Percentiles rank a stretch among this genome's conserved stretches.
These are phyloP conservation scores for Cephalopterus ornatus DNA, from an alignment of 2,113 vertebrate genomes.

Conservation along the genomic window DNA sequence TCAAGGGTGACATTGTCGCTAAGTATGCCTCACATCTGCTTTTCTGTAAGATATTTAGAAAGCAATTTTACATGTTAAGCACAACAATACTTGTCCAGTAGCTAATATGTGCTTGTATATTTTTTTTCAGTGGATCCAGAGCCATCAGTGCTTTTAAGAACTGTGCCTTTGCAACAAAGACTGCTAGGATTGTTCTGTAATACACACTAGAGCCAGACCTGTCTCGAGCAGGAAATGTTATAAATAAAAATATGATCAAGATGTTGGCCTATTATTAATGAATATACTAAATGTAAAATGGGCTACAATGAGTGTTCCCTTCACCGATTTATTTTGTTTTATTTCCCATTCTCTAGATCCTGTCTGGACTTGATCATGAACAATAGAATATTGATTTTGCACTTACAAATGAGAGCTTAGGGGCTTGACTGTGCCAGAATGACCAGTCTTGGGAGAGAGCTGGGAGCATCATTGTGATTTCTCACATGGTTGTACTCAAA, in stretches of 20 bases:
- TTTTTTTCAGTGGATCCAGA: not conserved
- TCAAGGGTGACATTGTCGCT: not conserved
- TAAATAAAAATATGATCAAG: not conserved
- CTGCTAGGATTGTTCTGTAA: not conserved
- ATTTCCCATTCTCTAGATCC: not conserved
- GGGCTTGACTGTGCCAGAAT: not conserved
- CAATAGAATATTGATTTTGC: not conserved
- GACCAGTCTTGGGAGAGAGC: not conserved
- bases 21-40: conserved; percentile 14
- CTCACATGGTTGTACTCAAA: not conserved
- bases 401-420: not conserved
- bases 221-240: not conserved
- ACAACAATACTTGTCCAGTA: not conserved
- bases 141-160: not conserved
- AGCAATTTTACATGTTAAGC: not conserved
- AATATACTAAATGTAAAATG: not conserved
- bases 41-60: not conserved
- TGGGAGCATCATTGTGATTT: not conserved
- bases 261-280: not conserved
- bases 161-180: not conserved
- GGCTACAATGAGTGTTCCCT: not conserved
- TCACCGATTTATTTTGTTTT: not conserved
- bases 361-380: not conserved
- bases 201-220: not conserved
- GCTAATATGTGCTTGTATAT: not conserved